phyloP scores from a whole-genome alignment of 2,888 invertebrate species.

The Sepiola atlantica region DNA sequence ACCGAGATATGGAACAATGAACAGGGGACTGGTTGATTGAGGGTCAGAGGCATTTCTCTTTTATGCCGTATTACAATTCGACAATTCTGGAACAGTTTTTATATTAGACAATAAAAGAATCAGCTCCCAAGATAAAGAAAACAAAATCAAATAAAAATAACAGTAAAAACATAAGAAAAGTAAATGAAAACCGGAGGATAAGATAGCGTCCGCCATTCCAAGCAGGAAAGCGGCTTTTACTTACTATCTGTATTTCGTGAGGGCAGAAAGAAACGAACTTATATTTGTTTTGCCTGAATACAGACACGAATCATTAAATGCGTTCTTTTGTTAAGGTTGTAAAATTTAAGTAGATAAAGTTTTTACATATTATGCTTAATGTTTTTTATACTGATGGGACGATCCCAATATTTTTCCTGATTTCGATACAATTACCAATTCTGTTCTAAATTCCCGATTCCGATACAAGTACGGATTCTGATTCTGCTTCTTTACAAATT shows the following conservation, averaged over 20 bases:
- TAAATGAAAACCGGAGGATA: neutral
- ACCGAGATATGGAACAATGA: constrained; percentile 8
- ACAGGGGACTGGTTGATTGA: constrained; percentile 14
- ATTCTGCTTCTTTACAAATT: too few species aligned
- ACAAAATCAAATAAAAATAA: neutral
- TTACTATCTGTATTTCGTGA: neutral
- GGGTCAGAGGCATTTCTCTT: constrained; percentile 6
- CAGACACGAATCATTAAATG: neutral
- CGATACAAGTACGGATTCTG: too few species aligned
- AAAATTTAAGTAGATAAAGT: neutral
- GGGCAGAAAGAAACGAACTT: neutral
- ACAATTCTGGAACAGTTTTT: neutral
- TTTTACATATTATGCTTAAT: neutral
- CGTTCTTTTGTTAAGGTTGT: neutral
- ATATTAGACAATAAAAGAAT: constrained; percentile 20
- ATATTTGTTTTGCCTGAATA: neutral
- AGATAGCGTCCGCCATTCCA: neutral
- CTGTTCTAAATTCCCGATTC: too few species aligned
- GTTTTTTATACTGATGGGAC: too few species aligned
- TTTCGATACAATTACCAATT: too few species aligned
- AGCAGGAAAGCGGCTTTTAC: neutral
- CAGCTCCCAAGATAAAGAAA: neutral
- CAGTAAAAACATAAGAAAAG: neutral
- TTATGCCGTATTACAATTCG: constrained; percentile 12
- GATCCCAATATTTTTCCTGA: too few species aligned